Base-by-base conservation (phyloP, 2,797 vertebrate genomes). In the Melanotaenia parkinsoni region DNA sequence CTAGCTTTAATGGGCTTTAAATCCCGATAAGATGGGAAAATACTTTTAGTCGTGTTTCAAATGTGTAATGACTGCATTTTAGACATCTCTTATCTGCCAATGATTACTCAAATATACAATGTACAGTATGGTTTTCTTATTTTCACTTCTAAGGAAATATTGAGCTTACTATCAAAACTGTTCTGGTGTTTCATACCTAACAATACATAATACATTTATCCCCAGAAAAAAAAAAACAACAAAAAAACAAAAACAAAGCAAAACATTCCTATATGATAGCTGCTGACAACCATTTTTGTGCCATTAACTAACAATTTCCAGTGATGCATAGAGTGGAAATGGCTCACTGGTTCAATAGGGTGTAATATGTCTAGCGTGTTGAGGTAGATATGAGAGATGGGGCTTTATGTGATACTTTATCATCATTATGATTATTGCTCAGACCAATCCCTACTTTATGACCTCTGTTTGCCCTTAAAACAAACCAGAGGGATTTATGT, bases 1-100 rank as follows among this genome's bases (percentile, higher is more conserved):
- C 93, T 96, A 94, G 94, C 96, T 96, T 89, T 95, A 96, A 96
- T 92, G 82, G 81, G 72, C 86, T 92, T 90, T 93, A 91, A 86
- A 53, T 91, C 88, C 84, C 67, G 73, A 65, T 1, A 1, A 57
- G 66, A 45, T 67, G 80, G 84, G 63, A 50, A 91, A 86, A 62
- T 73, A 58, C 82, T 58, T 84, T 81, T 63, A 74, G 75, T 68
- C 60, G 58, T 76, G 47, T 63, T 68, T 76, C 81, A 77, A 84
- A 74, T 80, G 86, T 92, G 76, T 58, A 93, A 84, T 86, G 91
- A 92, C 82, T 71, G 30, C 30, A 1, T 87, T 77, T 20, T 84
- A 69, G 88, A 83, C 47, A 75, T 72, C 18, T 60, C 8, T n/a
- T 33, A 35, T 24, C 1, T 35, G 33, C 16, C 33, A 26, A 47